Conservation (phyloP, 2,888 invertebrate species). For the Empis stercorea region DNA sequence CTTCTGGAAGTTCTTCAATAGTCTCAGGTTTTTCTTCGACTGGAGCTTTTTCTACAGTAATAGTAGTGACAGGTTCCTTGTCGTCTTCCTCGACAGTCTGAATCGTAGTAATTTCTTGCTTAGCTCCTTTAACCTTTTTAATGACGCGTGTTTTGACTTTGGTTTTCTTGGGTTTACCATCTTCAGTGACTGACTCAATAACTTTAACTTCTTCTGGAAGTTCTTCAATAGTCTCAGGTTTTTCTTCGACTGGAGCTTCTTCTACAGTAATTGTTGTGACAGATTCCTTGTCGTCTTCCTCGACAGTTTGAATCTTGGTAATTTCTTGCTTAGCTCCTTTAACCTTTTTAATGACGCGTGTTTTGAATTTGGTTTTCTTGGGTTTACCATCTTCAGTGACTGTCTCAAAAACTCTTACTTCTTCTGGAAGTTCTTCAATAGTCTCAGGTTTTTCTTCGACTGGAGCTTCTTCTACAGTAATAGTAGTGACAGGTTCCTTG, state of each 20-base stretch:
- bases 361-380: slow-evolving; percentile 22
- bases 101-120: slow-evolving; percentile 34
- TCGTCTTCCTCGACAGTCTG: slow-evolving; percentile 30
- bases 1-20: slow-evolving; percentile 24
- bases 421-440: slow-evolving; percentile 8
- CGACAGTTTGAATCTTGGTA: slow-evolving; percentile 18
- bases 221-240: slow-evolving; percentile 20
- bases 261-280: slow-evolving; percentile 23
- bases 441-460: slow-evolving; percentile 5
- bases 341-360: slow-evolving; percentile 27
- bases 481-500: slow-evolving; percentile 22
- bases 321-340: slow-evolving; percentile 13
- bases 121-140: slow-evolving; percentile 21
- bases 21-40: slow-evolving; percentile 20
- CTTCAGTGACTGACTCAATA: slow-evolving; percentile 25
- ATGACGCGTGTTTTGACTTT: slow-evolving; percentile 22
- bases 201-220: slow-evolving; percentile 17
- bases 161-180: slow-evolving; percentile 24
- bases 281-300: slow-evolving; percentile 24
- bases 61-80: slow-evolving; percentile 25
- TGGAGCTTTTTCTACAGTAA: slow-evolving; percentile 20
- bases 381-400: slow-evolving; percentile 24
- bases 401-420: slow-evolving; percentile 30
- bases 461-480: slow-evolving; percentile 14
- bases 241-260: slow-evolving; percentile 23